Base-by-base conservation (phyloP, 2,113 vertebrate species). In the Lycaon pictus region DNA sequence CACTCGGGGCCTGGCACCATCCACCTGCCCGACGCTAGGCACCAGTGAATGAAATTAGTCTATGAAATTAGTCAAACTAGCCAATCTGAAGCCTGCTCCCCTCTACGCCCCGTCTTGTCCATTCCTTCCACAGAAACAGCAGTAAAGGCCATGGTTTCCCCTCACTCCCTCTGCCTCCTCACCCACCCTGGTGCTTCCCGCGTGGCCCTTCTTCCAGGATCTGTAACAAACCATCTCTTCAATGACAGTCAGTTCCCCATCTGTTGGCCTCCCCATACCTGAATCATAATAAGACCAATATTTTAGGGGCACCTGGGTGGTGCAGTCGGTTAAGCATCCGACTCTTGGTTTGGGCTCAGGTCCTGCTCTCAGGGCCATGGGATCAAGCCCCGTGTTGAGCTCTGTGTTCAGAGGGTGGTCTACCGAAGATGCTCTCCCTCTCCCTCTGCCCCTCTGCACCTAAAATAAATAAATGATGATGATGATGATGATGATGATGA, bases 151-250 rank as follows among this genome's bases (percentile, higher is more conserved):
- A 1, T 11, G 5, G 5, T 72, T 22, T 20, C 10, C 56, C 65
- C 58, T 48, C 80, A 2, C 55, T 13, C 20, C 8, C 63, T 53
- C 88, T 76, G 43, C 58, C 83, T 81, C n/a, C 20, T 35, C 8
- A 79, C 15, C 11, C 2, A 5, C 19, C 3, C 58, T 10, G 29
- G 19, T 0, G 0, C 17, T 11, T 27, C 72, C 56, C 0, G 0
- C 11, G 22, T 2, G 11, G 11, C 37, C n/a, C 84, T 53, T 43
- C 20, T 88, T 62, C 65, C 51, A 35, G 76, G 23, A 67, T 48
- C 48, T 51, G 17, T 32, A 53, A 65, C 19, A 23, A 11, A 19
- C 69, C n/a, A 29, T 20, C 67, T 84, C 74, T 83, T 67, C 62
- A 35, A 15, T 7, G 37, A 11, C 37, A 23, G 19, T n/a, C 13